These are phyloP conservation scores for Ylistrum balloti DNA, from an alignment of 1,140 invertebrate genomes.

Conservation along the genomic window DNA sequence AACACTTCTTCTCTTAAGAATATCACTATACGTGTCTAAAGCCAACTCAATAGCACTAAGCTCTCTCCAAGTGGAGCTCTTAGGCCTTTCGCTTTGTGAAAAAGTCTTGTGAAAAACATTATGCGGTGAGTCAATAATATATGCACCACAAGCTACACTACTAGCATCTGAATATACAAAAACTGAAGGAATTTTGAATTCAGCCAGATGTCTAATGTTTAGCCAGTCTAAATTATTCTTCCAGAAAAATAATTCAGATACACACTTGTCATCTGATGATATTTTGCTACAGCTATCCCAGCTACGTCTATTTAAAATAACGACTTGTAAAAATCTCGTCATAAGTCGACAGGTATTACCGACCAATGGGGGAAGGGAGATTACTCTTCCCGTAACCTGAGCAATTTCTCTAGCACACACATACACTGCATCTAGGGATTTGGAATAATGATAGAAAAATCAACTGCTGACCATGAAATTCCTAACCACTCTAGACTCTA, in stretches of 20 bases:
- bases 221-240: neutral
- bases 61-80: constrained; percentile 40
- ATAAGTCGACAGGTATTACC: constrained; percentile 51
- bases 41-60: neutral
- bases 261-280: neutral
- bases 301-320: neutral
- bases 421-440: constrained; percentile 47
- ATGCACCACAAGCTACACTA: neutral
- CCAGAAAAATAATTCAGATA: constrained; percentile 41
- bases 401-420: constrained; percentile 46
- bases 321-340: constrained; percentile 46
- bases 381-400: no score
- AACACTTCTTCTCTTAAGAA: constrained; percentile 8
- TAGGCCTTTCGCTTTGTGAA: neutral
- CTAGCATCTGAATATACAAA: no score
- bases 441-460: constrained; percentile 51
- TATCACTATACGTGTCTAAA: neutral
- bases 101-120: neutral
- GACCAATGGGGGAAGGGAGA: constrained; percentile 55
- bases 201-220: neutral
- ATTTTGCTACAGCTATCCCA: neutral
- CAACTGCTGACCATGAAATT: constrained; percentile 45
- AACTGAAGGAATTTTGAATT: neutral
- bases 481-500: constrained; percentile 57
- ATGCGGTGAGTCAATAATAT: neutral